Conservation (phyloP, 2,888 invertebrate genomes). For the Scaptomyza caliginosa region DNA sequence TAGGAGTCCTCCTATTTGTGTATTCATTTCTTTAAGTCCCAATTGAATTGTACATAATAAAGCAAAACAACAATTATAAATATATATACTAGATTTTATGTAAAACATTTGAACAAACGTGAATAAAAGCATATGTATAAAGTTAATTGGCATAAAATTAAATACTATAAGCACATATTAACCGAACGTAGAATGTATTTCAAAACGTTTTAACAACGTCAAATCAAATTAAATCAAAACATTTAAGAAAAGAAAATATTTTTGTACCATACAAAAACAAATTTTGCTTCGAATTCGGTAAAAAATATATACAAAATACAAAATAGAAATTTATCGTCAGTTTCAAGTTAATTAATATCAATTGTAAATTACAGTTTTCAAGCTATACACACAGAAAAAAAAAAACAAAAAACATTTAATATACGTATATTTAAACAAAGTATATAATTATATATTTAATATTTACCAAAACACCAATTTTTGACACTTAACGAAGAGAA, state of each 20-base stretch:
- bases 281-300: conserved; percentile 51
- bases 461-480: conserved; percentile 20
- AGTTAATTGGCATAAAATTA: conserved; percentile 18
- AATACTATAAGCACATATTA: conserved; percentile 20
- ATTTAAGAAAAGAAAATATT: conserved; percentile 36
- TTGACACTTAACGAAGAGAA: conserved; percentile 13
- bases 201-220: conserved; percentile 23
- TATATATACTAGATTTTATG: conserved; percentile 12
- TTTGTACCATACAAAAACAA: conserved; percentile 65
- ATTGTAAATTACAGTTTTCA: conserved; percentile 59
- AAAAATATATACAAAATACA: conserved; percentile 4
- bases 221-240: conserved; percentile 15
- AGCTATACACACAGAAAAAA: conserved; percentile 32
- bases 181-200: conserved; percentile 29
- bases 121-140: conserved; percentile 35
- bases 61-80: conserved; percentile 3
- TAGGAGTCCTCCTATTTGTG: not conserved
- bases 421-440: conserved; percentile 42
- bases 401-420: conserved; percentile 21
- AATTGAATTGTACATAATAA: conserved; percentile 39
- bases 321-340: conserved; percentile 23
- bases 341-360: conserved; percentile 41
- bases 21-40: conserved; percentile 1
- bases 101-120: conserved; percentile 16
- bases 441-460: conserved; percentile 19